These are phyloP conservation scores for Camponotus fellah DNA, from an alignment of 2,888 invertebrate genomes.

Conservation along the genomic window DNA sequence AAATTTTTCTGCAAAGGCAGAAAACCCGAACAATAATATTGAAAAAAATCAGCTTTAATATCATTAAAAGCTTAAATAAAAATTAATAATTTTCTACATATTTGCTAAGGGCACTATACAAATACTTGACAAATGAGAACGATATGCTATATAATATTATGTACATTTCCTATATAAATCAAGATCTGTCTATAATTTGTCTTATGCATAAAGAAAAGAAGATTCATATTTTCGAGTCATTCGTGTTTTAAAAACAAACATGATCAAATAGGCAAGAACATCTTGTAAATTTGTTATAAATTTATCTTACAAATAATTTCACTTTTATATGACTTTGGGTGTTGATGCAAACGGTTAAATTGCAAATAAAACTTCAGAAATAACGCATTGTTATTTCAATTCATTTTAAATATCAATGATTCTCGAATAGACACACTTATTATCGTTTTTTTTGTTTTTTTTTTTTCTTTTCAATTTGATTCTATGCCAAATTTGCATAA, in stretches of 20 bases:
- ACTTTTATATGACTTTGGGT: constrained; percentile 21
- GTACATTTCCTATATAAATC: constrained; percentile 74
- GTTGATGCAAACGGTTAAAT: constrained; percentile 27
- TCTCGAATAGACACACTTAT: constrained; percentile 29
- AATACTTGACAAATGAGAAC: constrained; percentile 71
- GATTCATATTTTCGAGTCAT: constrained; percentile 47
- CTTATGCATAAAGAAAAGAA: constrained; percentile 60
- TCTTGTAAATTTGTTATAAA: constrained; percentile 33
- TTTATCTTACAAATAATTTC: constrained; percentile 38
- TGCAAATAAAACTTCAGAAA: constrained; percentile 21
- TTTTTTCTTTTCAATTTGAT: constrained; percentile 28
- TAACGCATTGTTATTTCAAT: constrained; percentile 35
- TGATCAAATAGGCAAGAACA: constrained; percentile 35
- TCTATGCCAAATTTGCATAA: constrained; percentile 27
- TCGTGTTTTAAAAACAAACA: constrained; percentile 26
- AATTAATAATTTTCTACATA: constrained; percentile 34
- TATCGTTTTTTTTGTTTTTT: constrained; percentile 18
- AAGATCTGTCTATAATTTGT: constrained; percentile 69
- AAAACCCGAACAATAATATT: constrained; percentile 50
- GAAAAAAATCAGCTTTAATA: constrained; percentile 49
- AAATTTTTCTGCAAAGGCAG: constrained; percentile 56
- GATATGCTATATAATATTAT: constrained; percentile 71
- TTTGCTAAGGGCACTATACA: constrained; percentile 41
- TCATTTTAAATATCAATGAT: constrained; percentile 24
- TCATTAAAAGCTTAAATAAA: constrained; percentile 18